Evolutionary conservation across 2,888 invertebrate genomes (phyloP), one percentile per base, ranked within the genome.

Genomic region (Bedellia somnulentella): DNA sequence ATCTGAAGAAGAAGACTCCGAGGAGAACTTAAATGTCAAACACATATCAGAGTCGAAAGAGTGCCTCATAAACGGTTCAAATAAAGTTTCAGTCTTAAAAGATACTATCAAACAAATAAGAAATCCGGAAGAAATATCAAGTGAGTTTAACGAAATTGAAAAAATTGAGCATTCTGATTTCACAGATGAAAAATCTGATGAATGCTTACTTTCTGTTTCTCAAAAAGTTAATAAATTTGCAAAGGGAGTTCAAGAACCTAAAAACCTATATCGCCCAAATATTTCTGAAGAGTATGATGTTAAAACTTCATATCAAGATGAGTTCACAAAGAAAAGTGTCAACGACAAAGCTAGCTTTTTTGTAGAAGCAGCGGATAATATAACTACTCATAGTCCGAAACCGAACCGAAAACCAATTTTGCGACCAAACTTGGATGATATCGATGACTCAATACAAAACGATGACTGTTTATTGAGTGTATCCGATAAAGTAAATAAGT

Each of bases 181-280:
- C 27, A 66, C 71, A 21, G 67, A 81, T 33, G 63, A 75, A 15
- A 64, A 63, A 49, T 60, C 75, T 16, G 85, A 85, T 41, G 83
- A 85, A 41, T 83, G 83, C 41, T 55, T 85, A 10, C 41, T 86
- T 15, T 82, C 83, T 29, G 85, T 86, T 5, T 82, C 84, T 23
- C 82, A 85, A 47, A 86, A 86, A 52, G 85, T 86, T 0, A 77
- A 75, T 17, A 85, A 83, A 43, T 86, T 85, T 48, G 82, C 63
- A 41, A 62, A 58, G 1, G 51, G 59, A 9, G 45, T 37, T 17
- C 45, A 68, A 36, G 58, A 54, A 16, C 57, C 42, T 30, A 70
- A 60, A 31, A 63, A 66, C n/a, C n/a, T n/a, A n/a, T n/a, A n/a
- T n/a, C 50, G 58, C 1, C 57, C 68, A 6, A 73, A 68, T 27